Evolutionary conservation across 2,888 invertebrate species (phyloP), one percentile per base, ranked within the genome.

Genomic region (Fragum sueziense): DNA sequence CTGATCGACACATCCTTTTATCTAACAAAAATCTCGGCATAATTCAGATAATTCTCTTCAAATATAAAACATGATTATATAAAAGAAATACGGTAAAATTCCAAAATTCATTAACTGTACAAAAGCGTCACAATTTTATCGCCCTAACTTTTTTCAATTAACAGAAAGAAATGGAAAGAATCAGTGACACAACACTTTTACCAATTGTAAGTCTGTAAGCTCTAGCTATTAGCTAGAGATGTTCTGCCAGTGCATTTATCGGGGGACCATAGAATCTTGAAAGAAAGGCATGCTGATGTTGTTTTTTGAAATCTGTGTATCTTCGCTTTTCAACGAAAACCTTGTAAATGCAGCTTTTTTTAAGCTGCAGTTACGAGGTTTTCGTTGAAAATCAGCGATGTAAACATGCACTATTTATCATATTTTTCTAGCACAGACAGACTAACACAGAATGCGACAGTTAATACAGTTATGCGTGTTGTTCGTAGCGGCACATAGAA

Each of bases 391-490:
- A n/a, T n/a, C n/a, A n/a, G n/a, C n/a, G n/a, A n/a, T n/a, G n/a
- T n/a, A n/a, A n/a, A n/a, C n/a, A n/a, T n/a, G n/a, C n/a, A n/a
- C n/a, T n/a, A n/a, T n/a, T n/a, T n/a, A 37, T 37, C 37, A 37
- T 37, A 6, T 37, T 37, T 9, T 9, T 37, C 37, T 37, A 37
- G 37, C 37, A 37, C 37, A 37, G n/a, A n/a, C n/a, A n/a, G 47
- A 47, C 47, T 20, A 14, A 4, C 47, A 47, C 47, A 47, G 2
- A 2, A 57, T 57, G 57, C n/a, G 25, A 57, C 11, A 27, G n/a
- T 14, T 57, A 2, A 22, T 65, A 41, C 65, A 65, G 41, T 22
- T 65, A 65, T 41, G 37, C 31, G 41, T 65, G 27, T n/a, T 65
- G 4, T 65, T 37, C n/a, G 17, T 65, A 41, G 37, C 65, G 41